Evolutionary conservation across 2,797 vertebrate species (phyloP).

Genomic region (Rhynchonycteris naso): DNA sequence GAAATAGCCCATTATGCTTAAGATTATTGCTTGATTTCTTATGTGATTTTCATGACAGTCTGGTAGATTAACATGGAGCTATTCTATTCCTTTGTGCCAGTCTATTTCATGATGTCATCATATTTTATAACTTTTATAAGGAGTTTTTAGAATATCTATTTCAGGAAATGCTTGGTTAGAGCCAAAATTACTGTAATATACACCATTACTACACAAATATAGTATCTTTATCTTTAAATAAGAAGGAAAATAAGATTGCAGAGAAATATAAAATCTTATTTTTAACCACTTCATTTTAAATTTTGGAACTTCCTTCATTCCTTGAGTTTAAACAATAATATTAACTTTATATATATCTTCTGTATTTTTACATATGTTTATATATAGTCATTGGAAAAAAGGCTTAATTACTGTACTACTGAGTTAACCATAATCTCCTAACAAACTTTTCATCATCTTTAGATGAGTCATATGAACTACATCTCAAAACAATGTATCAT

Average conservation of each 20-base stretch:
- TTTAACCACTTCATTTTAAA: background rate
- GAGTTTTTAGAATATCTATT: background rate
- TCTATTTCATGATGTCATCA: background rate
- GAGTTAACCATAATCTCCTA: background rate
- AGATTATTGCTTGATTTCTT: slow-evolving; percentile 5
- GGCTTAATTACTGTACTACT: background rate
- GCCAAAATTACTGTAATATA: background rate
- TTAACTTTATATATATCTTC: background rate
- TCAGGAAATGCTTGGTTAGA: background rate
- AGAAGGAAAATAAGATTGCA: background rate
- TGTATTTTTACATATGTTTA: background rate
- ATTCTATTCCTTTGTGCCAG: background rate
- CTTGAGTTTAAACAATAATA: background rate
- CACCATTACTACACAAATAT: background rate
- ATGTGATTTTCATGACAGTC: background rate
- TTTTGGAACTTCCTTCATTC: background rate
- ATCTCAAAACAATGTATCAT: background rate
- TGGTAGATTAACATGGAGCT: background rate
- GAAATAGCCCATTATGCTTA: background rate
- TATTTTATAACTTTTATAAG: background rate
- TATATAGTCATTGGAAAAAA: background rate
- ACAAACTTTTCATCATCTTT: background rate
- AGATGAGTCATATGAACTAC: background rate
- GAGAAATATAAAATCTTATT: background rate
- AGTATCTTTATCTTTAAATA: background rate